Conservation (phyloP, 2,888 invertebrate genomes). For the Scelioninae gen. 1 region DNA sequence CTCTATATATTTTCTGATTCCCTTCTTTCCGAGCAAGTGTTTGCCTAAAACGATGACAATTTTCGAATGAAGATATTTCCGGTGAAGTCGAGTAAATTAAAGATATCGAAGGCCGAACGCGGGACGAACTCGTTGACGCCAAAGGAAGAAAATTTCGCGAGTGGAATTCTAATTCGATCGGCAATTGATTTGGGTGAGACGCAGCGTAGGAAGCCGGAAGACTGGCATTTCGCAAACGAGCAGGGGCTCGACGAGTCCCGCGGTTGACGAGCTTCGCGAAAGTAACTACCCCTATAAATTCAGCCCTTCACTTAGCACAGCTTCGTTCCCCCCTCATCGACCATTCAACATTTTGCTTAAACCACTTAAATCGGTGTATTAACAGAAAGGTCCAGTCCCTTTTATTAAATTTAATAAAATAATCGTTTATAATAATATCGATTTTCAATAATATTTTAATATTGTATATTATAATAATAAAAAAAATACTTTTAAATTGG, state of each 20-base stretch:
- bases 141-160: conserved; percentile 67
- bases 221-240: conserved; percentile 57
- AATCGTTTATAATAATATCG: conserved; percentile 10
- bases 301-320: conserved; percentile 69
- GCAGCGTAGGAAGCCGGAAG: conserved; percentile 52
- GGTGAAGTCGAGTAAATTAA: conserved; percentile 61
- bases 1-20: conserved; percentile 41
- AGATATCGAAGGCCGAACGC: conserved; percentile 59
- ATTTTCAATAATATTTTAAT: too few species aligned
- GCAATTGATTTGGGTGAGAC: conserved; percentile 71
- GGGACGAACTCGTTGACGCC: conserved; percentile 44
- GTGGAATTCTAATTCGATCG: conserved; percentile 74
- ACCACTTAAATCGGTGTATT: conserved; percentile 53
- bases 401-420: conserved; percentile 38
- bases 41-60: conserved; percentile 68
- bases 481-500: too few species aligned
- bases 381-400: conserved; percentile 26
- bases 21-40: conserved; percentile 40
- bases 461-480: neutral
- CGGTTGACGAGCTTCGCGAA: conserved; percentile 73
- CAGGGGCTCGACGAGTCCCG: conserved; percentile 57
- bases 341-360: conserved; percentile 62
- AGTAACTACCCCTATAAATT: conserved; percentile 75
- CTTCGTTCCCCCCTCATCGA: conserved; percentile 72
- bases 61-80: conserved; percentile 70